phyloP scores from a whole-genome alignment of 2,888 invertebrate species.

The Diogma glabrata region DNA sequence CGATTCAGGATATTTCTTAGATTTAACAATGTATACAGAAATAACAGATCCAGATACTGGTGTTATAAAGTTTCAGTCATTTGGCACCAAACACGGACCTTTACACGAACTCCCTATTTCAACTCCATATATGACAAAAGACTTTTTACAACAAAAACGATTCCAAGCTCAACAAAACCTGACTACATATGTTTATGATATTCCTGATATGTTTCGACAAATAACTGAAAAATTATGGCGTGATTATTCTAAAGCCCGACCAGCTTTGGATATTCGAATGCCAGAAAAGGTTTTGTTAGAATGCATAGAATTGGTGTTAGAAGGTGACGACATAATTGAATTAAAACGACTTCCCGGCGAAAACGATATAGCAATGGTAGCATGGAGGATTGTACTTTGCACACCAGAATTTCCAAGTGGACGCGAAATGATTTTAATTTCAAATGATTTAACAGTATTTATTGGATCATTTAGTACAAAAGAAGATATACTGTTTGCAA shows the following conservation, averaged over 20 bases:
- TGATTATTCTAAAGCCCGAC: slow-evolving; percentile 61
- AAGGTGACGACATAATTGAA: slow-evolving; percentile 61
- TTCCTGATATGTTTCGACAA: slow-evolving; percentile 96
- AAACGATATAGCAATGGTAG: slow-evolving; percentile 97
- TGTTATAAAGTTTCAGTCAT: slow-evolving; percentile 84
- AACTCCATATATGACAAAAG: slow-evolving; percentile 93
- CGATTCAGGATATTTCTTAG: slow-evolving; percentile 93
- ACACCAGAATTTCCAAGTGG: slow-evolving; percentile 92
- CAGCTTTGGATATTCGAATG: slow-evolving; percentile 45
- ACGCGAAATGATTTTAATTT: slow-evolving; percentile 85
- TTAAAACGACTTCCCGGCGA: slow-evolving; percentile 88
- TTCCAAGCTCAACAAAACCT: slow-evolving; percentile 48
- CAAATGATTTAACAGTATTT: slow-evolving; percentile 92
- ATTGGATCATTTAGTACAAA: slow-evolving; percentile 94
- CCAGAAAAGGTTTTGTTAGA: slow-evolving; percentile 63
- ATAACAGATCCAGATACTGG: slow-evolving; percentile 73
- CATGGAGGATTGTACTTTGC: slow-evolving; percentile 83
- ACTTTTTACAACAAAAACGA: slow-evolving; percentile 91
- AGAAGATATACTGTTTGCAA: slow-evolving; percentile 82
- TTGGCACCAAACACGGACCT: slow-evolving; percentile 75
- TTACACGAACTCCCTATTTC: slow-evolving; percentile 89
- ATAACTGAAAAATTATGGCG: slow-evolving; percentile 78
- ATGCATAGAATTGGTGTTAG: slow-evolving; percentile 75
- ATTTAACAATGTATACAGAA: slow-evolving; percentile 89
- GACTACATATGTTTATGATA: slow-evolving; percentile 70